A percentile compares a stretch with the other conserved stretches of the same genome.
phyloP scores from a whole-genome alignment of 2,113 vertebrate genomes.

The Serilophus lunatus region DNA sequence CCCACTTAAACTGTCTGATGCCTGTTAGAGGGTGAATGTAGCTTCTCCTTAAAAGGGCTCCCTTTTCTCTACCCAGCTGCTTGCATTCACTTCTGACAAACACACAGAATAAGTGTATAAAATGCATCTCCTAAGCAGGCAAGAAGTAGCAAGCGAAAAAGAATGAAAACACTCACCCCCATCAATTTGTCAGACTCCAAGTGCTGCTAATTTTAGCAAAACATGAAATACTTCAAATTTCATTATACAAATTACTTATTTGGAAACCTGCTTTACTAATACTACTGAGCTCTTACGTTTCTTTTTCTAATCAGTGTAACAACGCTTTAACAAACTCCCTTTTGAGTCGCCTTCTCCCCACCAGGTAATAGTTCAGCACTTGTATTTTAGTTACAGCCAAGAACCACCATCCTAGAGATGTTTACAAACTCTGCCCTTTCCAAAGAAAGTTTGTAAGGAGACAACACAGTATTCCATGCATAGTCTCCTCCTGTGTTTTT shows the following conservation, averaged over 20 bases:
- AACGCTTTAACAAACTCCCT: neutral
- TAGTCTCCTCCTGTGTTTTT: neutral
- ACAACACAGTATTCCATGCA: neutral
- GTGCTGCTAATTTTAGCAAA: neutral
- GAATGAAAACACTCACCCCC: too few species aligned
- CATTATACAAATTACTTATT: neutral
- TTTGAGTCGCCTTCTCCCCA: neutral
- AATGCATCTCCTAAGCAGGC: neutral
- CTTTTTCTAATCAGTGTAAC: neutral
- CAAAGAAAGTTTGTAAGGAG: neutral
- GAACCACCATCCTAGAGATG: neutral
- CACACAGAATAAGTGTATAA: neutral
- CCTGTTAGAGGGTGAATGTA: fast-evolving
- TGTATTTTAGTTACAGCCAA: neutral
- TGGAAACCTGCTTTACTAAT: neutral
- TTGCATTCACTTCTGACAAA: neutral
- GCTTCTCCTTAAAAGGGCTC: neutral
- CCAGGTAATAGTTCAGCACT: neutral
- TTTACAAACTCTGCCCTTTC: neutral
- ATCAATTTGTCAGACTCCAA: neutral
- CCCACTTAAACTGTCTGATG: neutral
- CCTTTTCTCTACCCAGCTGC: neutral
- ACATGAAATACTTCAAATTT: neutral
- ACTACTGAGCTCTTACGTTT: neutral
- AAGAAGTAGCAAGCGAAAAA: neutral